These are phyloP conservation scores for Gymnorhina tibicen DNA, from an alignment of 2,113 vertebrate genomes.

Conservation along the genomic window DNA sequence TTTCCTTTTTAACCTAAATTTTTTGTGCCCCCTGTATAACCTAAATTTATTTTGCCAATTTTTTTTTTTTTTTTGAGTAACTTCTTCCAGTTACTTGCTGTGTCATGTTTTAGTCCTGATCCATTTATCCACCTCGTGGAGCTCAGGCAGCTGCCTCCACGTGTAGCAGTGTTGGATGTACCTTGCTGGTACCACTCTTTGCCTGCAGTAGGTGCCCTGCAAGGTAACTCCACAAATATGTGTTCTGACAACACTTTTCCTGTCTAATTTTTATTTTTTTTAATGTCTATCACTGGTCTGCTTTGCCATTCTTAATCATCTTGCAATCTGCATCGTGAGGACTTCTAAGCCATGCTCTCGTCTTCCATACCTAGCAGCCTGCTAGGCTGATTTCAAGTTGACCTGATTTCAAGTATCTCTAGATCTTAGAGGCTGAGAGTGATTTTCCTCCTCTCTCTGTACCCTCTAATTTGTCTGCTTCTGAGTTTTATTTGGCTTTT, in stretches of 20 bases:
- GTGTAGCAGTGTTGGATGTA: accelerated
- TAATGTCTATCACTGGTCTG: neutral
- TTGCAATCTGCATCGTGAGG: neutral
- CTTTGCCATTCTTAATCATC: neutral
- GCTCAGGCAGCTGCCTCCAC: neutral
- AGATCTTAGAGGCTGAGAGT: neutral
- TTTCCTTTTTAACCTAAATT: too few species aligned
- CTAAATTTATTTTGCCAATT: neutral
- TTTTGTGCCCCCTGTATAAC: neutral
- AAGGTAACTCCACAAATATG: neutral
- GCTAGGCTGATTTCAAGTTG: neutral
- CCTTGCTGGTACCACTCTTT: neutral
- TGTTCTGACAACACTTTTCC: neutral
- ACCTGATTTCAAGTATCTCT: neutral
- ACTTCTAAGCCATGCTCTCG: neutral
- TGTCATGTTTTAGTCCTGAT: neutral
- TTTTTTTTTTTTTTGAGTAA: neutral
- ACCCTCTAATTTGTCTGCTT: neutral
- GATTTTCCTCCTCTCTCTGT: neutral
- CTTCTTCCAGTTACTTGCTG: neutral
- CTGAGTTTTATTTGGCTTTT: neutral
- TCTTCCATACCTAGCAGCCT: neutral
- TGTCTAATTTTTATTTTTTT: neutral
- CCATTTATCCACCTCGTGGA: neutral
- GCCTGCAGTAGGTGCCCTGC: neutral